Evolutionary conservation across 30 jellyfish, hydroid and myxozoan genomes (phyloP).

Genomic region (Cassiopea xamachana): DNA sequence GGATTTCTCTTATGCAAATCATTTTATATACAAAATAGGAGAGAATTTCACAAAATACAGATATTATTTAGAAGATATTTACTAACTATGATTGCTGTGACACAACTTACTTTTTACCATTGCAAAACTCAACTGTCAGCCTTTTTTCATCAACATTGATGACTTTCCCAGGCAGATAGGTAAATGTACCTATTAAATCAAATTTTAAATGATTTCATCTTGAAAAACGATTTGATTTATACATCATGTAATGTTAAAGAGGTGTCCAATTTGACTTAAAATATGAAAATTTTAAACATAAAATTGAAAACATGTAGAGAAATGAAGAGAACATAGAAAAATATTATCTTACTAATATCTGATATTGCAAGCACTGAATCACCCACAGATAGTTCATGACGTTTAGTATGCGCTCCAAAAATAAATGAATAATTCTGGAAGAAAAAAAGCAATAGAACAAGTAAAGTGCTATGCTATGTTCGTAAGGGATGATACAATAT

Average conservation of each 20-base stretch:
- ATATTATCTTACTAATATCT: conserved; percentile 63
- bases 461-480: too few species aligned
- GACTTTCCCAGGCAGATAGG: conserved; percentile 81
- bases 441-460: background rate
- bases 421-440: conserved; percentile 82
- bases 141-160: conserved; percentile 21
- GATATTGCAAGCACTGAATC: conserved; percentile 83
- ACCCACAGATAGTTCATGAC: conserved; percentile 51
- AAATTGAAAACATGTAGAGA: background rate
- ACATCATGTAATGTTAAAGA: too few species aligned
- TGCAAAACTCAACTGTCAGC: conserved; percentile 70
- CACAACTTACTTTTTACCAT: conserved; percentile 44
- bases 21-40: too few species aligned
- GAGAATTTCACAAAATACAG: too few species aligned
- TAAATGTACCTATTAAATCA: conserved; percentile 24
- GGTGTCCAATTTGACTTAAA: too few species aligned
- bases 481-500: too few species aligned
- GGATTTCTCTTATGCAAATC: too few species aligned
- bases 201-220: too few species aligned
- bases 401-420: conserved; percentile 94
- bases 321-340: background rate
- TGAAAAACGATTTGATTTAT: too few species aligned
- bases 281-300: background rate
- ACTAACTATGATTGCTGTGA: background rate
- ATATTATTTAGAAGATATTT: background rate